These are phyloP conservation scores for Euura saliciscinereae DNA, from an alignment of 1,140 invertebrate genomes.

Conservation along the genomic window DNA sequence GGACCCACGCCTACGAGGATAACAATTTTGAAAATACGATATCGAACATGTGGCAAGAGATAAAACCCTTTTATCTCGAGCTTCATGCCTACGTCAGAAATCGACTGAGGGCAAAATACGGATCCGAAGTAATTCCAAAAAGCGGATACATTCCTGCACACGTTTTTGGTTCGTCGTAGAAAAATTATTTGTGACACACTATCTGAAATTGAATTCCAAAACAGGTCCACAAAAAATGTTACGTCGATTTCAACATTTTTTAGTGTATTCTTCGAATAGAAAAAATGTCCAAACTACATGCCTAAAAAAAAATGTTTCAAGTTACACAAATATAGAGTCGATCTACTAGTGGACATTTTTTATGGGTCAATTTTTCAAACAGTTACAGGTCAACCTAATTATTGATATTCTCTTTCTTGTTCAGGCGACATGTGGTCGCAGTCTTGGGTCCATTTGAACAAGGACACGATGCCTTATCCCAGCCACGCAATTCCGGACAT, in stretches of 20 bases:
- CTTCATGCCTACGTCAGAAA: conserved; percentile 84
- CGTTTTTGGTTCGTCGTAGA: conserved; percentile 58
- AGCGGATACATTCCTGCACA: conserved; percentile 85
- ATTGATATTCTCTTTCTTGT: not conserved
- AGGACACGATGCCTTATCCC: conserved; percentile 76
- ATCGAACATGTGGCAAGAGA: conserved; percentile 69
- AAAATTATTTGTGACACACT: not conserved
- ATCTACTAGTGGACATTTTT: not conserved
- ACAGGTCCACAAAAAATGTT: too few relatives aligned
- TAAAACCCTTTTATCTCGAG: conserved; percentile 81
- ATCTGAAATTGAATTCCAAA: not conserved
- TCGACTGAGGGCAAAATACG: conserved; percentile 74
- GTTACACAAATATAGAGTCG: not conserved
- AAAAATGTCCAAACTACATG: not conserved
- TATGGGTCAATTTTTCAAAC: not conserved
- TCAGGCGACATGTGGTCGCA: conserved; percentile 90
- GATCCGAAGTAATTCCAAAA: conserved; percentile 66
- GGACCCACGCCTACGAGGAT: conserved; percentile 22
- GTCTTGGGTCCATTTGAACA: conserved; percentile 77
- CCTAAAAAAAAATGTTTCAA: not conserved
- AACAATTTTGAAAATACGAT: conserved; percentile 14
- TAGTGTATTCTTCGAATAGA: not conserved
- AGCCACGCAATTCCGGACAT: conserved; percentile 73
- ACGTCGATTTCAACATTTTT: not conserved
- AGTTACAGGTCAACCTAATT: not conserved